Evolutionary conservation across 2,888 invertebrate species (phyloP).

Genomic region (Diarsia dahlii): DNA sequence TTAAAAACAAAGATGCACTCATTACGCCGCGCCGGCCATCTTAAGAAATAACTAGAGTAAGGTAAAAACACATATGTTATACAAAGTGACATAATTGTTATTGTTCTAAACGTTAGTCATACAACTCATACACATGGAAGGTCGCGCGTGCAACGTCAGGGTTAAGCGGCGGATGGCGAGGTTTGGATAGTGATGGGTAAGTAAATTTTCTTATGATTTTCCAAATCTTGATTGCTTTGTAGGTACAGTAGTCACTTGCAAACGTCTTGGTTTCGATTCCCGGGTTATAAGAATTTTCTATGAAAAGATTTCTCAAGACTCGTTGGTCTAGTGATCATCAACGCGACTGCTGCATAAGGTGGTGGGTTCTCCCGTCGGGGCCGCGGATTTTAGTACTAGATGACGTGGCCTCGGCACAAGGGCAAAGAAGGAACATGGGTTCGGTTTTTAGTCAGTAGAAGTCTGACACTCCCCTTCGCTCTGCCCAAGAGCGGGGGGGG

Average conservation of each 20-base stretch:
- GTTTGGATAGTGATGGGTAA: constrained; percentile 40
- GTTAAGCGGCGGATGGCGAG: constrained; percentile 41
- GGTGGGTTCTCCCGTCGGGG: no score
- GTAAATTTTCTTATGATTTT: neutral
- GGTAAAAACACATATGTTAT: constrained; percentile 48
- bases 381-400: no score
- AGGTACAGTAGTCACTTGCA: neutral
- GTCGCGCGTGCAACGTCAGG: constrained; percentile 56
- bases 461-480: no score
- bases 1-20: neutral
- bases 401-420: no score
- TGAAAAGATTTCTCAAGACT: no score
- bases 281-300: no score
- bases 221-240: neutral
- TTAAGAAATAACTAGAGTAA: constrained; percentile 30
- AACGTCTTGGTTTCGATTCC: neutral
- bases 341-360: neutral
- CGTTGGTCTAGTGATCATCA: neutral
- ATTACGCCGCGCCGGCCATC: constrained; percentile 21
- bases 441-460: no score
- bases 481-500: no score
- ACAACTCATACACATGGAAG: constrained; percentile 47
- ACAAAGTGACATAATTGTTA: constrained; percentile 56
- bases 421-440: no score
- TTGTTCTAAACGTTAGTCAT: constrained; percentile 61